Evolutionary conservation across 1,140 invertebrate genomes (phyloP).

Genomic region (Hermatobates lingyangjiaoensis): DNA sequence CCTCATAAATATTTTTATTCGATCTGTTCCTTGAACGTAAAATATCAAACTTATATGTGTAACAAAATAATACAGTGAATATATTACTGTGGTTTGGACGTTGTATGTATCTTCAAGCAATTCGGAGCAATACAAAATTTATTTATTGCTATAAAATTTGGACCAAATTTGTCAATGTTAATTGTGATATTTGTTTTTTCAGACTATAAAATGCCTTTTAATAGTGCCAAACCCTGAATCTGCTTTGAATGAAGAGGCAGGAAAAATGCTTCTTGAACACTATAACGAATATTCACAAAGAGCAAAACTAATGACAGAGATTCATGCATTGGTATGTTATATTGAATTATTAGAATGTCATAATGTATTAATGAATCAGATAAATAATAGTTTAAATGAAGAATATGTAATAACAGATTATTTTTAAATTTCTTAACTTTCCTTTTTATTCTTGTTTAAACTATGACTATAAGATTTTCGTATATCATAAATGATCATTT

Average conservation of each 20-base stretch:
- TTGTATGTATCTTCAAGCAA: background rate
- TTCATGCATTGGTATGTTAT: slow-evolving; percentile 54
- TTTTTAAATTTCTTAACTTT: too few species aligned
- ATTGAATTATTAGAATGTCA: background rate
- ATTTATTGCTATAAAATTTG: background rate
- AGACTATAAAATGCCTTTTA: slow-evolving; percentile 79
- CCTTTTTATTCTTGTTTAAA: too few species aligned
- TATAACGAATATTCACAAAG: slow-evolving; percentile 79
- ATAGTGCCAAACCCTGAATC: slow-evolving; percentile 90
- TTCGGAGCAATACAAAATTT: background rate
- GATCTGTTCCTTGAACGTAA: too few species aligned
- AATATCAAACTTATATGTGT: too few species aligned
- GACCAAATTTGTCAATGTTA: slow-evolving; percentile 3
- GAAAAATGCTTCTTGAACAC: slow-evolving; percentile 72
- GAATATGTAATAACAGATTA: too few species aligned
- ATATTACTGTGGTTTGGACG: too few species aligned
- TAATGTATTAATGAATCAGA: background rate
- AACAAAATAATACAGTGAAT: too few species aligned
- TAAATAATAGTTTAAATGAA: too few species aligned
- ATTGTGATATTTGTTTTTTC: slow-evolving; percentile 21
- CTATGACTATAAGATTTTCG: too few species aligned
- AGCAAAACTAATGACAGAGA: slow-evolving; percentile 87
- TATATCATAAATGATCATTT: too few species aligned
- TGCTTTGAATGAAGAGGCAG: slow-evolving; percentile 83
- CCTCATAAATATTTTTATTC: too few species aligned